Conservation (phyloP, 2,113 vertebrate species). For the Xenopus borealis region DNA sequence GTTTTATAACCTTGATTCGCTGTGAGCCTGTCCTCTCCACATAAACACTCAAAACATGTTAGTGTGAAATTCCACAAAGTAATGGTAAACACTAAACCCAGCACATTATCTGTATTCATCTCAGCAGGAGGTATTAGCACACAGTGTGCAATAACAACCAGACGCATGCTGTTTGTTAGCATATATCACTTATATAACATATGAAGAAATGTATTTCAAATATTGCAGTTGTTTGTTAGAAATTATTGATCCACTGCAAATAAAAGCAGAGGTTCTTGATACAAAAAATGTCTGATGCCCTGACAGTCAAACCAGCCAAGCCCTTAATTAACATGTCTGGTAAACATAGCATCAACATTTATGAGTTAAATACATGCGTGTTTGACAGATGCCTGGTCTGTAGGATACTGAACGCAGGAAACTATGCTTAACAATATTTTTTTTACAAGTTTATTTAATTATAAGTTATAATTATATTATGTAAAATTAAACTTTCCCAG, state of each 20-base stretch:
- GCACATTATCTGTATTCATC: constrained; percentile 25
- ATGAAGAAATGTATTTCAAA: neutral
- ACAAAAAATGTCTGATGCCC: neutral
- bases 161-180: constrained; percentile 1
- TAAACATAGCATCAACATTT: neutral
- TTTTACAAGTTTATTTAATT: too few relatives aligned
- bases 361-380: neutral
- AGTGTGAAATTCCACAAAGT: constrained; percentile 22
- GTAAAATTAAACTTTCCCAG: too few relatives aligned
- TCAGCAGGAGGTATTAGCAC: constrained; percentile 3
- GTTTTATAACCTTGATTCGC: constrained; percentile 6
- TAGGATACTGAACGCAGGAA: too few relatives aligned
- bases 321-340: neutral
- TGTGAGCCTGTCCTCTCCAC: neutral
- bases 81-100: constrained; percentile 13
- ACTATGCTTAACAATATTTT: too few relatives aligned
- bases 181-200: neutral
- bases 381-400: neutral
- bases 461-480: too few relatives aligned
- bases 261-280: neutral
- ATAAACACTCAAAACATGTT: constrained; percentile 8
- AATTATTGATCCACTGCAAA: neutral
- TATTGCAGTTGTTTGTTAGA: neutral
- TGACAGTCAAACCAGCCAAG: neutral
- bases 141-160: neutral